These are phyloP conservation scores for Anoplopoma fimbria DNA, from an alignment of 2,113 vertebrate species.

Conservation along the genomic window DNA sequence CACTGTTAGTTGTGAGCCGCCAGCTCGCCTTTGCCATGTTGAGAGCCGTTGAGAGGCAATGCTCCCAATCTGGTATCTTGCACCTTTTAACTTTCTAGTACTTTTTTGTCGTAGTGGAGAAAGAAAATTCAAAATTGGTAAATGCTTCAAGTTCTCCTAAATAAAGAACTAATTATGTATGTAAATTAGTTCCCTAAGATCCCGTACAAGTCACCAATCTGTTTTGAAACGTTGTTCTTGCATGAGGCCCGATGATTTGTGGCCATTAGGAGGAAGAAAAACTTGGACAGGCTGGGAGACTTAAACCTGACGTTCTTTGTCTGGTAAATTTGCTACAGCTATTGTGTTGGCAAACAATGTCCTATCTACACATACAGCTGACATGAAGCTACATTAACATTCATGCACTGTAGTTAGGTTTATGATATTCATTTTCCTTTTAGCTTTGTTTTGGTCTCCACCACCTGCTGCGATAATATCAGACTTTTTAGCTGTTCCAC, in stretches of 20 bases:
- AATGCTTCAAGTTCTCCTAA: background rate
- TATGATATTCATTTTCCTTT: no score
- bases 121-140: background rate
- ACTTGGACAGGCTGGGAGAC: no score
- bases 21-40: background rate
- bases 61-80: background rate
- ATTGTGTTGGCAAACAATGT: no score
- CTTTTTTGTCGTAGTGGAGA: background rate
- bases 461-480: no score
- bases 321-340: no score
- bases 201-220: background rate
- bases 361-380: background rate
- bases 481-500: no score
- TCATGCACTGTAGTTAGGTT: background rate
- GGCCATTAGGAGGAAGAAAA: background rate
- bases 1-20: no score
- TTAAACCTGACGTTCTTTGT: no score
- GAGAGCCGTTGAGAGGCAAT: background rate
- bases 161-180: background rate
- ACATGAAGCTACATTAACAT: background rate
- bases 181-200: no score
- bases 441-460: no score
- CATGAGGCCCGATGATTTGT: background rate
- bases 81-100: background rate
- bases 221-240: background rate